Percentiles rank a stretch among this genome's conserved stretches.
Evolutionary conservation across 2,113 vertebrate genomes (phyloP).

Genomic region (Euleptes europaea): DNA sequence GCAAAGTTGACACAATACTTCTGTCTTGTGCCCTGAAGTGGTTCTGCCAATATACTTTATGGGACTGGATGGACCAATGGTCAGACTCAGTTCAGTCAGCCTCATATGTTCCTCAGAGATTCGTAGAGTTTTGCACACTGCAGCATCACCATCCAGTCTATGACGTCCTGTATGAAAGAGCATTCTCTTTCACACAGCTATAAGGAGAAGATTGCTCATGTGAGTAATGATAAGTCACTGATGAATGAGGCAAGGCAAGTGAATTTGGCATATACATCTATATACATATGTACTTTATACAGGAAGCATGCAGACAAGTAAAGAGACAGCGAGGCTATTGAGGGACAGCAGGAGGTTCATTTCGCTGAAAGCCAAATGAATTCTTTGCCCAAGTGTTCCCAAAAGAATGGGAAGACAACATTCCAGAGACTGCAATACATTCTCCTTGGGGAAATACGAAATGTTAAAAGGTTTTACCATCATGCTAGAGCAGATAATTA

Average conservation of each 20-base stretch:
- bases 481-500: constrained; percentile 77
- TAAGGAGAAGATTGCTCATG: neutral
- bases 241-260: constrained; percentile 28
- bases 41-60: neutral
- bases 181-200: neutral
- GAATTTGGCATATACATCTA: constrained; percentile 26
- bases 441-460: constrained; percentile 73
- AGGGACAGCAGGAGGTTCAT: constrained; percentile 60
- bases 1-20: neutral
- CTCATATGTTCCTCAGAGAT: neutral
- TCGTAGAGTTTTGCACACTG: accelerated
- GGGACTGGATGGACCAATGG: neutral
- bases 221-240: neutral
- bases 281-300: neutral
- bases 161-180: neutral
- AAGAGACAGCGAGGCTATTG: constrained; percentile 51
- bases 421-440: constrained; percentile 68
- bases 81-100: neutral
- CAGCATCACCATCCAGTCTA: neutral
- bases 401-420: constrained; percentile 67
- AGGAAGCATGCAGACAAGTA: constrained; percentile 36
- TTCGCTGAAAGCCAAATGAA: constrained; percentile 70
- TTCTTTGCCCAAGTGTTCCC: constrained; percentile 72
- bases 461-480: constrained; percentile 79
- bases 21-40: neutral